A percentile compares a stretch with the other conserved stretches of the same genome.
Conservation (phyloP, 2,888 invertebrate species). For the Abrostola tripartita region DNA sequence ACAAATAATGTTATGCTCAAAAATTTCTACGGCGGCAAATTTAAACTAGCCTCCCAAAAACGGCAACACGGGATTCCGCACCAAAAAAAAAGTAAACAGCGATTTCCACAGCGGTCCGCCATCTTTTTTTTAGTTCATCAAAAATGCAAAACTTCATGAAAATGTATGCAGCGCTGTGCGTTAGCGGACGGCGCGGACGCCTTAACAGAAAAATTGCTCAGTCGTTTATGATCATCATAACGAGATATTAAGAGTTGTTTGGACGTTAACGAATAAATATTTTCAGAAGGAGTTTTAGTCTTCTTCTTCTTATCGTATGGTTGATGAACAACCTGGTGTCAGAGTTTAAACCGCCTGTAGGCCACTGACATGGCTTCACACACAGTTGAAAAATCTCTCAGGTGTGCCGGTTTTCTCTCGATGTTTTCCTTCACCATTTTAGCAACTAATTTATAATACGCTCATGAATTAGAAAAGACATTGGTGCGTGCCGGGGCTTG, state of each 20-base stretch:
- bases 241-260: constrained; percentile 43
- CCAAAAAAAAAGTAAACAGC: constrained; percentile 57
- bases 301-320: too few relatives aligned
- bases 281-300: too few relatives aligned
- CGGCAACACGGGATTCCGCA: constrained; percentile 20
- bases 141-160: constrained; percentile 84
- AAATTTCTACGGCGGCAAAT: constrained; percentile 15
- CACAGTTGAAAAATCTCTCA: too few relatives aligned
- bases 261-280: background rate
- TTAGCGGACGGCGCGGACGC: constrained; percentile 57
- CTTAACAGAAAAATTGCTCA: constrained; percentile 68
- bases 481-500: too few relatives aligned
- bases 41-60: constrained; percentile 33
- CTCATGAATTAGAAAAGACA: too few relatives aligned
- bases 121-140: constrained; percentile 78
- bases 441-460: too few relatives aligned
- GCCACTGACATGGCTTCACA: too few relatives aligned
- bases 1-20: background rate
- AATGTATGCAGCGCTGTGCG: constrained; percentile 77
- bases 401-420: too few relatives aligned
- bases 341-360: too few relatives aligned
- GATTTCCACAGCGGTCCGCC: constrained; percentile 58
- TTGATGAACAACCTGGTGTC: too few relatives aligned
- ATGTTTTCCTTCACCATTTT: too few relatives aligned
- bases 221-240: constrained; percentile 72